Base-by-base conservation (phyloP, 2,113 vertebrate genomes). In the Sander lucioperca region DNA sequence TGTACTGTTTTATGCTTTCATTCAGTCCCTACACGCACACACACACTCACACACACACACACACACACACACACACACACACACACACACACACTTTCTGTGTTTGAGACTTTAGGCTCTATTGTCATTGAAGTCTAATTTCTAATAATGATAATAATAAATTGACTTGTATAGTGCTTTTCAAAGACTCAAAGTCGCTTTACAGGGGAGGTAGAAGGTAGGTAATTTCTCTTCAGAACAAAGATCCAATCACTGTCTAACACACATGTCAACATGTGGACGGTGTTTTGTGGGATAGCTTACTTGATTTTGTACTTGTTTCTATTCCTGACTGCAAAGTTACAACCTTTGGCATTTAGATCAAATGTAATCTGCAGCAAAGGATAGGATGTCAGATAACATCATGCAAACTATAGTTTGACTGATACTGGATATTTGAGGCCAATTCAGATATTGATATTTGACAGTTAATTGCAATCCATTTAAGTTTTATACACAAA, bases 321-420 rank as follows among this genome's bases (percentile, higher is more conserved):
- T 78, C 82, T n/a, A 21, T 16, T 75, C 36, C 27, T 25, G 69
- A 13, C 63, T 33, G 21, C 66, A 72, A 18, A 25, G 51, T 64
- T 61, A 18, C 30, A 48, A 82, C 73, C 70, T 68, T 63, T 80
- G 30, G 36, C 62, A 81, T 81, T 81, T 74, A 67, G 36, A 87
- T 85, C 45, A 80, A 71, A 87, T 66, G 27, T 16, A 27, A 53
- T 74, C 39, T 87, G 25, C 56, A 19, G 51, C 50, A 69, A 73
- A 80, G 70, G 73, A 69, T 18, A 80, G 4, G 70, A 74, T 77
- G 64, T 62, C 30, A 61, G 36, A 68, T 39, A 39, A 12, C 25
- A 25, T 58, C 45, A 51, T 33, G 47, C 45, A 61, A 56, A 59
- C 30, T 50, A 18, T 25, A 64, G 43, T n/a, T 76, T 43, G 8